A percentile compares a stretch with the other conserved stretches of the same genome.
Conservation (phyloP, 2,113 vertebrate genomes). For the Regulus satrapa region DNA sequence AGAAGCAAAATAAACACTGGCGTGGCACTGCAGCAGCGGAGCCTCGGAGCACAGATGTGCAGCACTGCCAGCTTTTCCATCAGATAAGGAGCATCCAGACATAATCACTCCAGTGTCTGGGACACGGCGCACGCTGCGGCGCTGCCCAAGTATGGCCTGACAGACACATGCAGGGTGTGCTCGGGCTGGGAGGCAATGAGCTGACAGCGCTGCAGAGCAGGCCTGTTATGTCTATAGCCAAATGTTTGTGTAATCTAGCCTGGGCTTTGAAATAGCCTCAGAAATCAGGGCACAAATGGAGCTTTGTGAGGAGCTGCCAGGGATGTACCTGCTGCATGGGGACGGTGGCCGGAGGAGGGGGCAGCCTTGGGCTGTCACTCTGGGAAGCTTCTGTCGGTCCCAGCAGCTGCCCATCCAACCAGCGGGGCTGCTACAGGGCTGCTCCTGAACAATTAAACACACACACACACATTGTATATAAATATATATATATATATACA, state of each 20-base stretch:
- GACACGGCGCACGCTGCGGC: not conserved
- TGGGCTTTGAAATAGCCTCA: slow-evolving; percentile 1
- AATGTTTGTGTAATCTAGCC: slow-evolving; percentile 23
- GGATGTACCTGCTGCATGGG: not conserved
- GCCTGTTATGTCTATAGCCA: slow-evolving; percentile 26
- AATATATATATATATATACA: fast-evolving
- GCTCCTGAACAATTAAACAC: too few species aligned
- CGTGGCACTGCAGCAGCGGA: not conserved
- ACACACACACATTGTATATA: too few species aligned
- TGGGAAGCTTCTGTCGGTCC: fast-evolving
- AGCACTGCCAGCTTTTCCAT: slow-evolving; percentile 11
- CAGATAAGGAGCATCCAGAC: slow-evolving; percentile 40
- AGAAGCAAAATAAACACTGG: slow-evolving; percentile 54
- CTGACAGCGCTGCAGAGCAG: not conserved
- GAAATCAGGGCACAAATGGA: not conserved
- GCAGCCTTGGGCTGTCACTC: not conserved
- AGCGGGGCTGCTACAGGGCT: fast-evolving
- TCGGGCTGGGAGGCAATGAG: not conserved
- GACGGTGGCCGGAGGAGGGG: fast-evolving
- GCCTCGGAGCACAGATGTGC: not conserved
- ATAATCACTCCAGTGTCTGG: slow-evolving; percentile 23
- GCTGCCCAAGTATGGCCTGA: slow-evolving; percentile 7
- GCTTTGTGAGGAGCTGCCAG: not conserved
- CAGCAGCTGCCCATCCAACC: fast-evolving
- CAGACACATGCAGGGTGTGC: not conserved